Evolutionary conservation across 2,888 invertebrate genomes (phyloP), one percentile per base, ranked within the genome.

Genomic region (Merodon equestris): DNA sequence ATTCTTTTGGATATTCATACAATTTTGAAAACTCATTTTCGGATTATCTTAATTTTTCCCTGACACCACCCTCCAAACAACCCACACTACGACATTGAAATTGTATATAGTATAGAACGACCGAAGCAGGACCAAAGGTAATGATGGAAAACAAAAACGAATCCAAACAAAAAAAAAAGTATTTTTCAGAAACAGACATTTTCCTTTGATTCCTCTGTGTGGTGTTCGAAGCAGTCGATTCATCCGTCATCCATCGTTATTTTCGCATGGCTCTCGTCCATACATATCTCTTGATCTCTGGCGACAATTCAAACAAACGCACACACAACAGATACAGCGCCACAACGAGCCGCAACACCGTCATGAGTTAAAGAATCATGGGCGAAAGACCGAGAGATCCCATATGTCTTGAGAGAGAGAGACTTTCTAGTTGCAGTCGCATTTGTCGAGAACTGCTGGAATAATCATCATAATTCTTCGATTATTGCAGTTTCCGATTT

Each of bases 201-300:
- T 42, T 42, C 12, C 15, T 13, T 2, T 27, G 27, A 7, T 27
- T 27, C 10, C 47, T n/a, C 12, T 48, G 17, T 48, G 27, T 27
- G 40, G 10, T 12, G 9, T 3, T 44, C 40, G 12, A 1, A 34
- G 34, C 44, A 48, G 40, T 42, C 10, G 51, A 54, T 58, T 36
- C 18, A 60, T 67, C 57, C 42, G 73, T 77, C 67, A 73, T 67
- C 57, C 42, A 77, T 77, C 67, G 77, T 73, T 73, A 73, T 77
- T 77, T 77, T 48, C 58, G 66, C 66, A 61, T 56, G 54, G 66
- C 45, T 53, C n/a, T n/a, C 47, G 67, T 27, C 66, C 7, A 27
- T 27, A 27, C 27, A 27, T 27, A 27, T 7, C 27, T 27, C 27
- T 27, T 27, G 3, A 27, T 27, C 27, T 27, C 27, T 2, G 27